Conservation (phyloP, 2,113 vertebrate genomes). For the Podarcis cretensis region DNA sequence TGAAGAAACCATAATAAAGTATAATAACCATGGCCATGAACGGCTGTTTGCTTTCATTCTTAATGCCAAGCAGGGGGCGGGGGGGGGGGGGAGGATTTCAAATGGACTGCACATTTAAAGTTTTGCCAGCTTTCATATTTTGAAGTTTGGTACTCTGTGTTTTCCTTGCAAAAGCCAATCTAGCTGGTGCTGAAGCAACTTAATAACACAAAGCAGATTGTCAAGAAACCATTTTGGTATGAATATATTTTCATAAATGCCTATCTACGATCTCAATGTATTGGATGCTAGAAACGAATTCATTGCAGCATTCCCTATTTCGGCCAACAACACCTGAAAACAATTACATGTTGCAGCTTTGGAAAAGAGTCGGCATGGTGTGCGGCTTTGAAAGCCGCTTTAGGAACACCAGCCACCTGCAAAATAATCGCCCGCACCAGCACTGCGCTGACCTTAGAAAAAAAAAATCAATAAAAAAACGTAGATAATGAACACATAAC, state of each 20-base stretch:
- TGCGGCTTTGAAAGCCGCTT: background rate
- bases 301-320: background rate
- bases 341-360: background rate
- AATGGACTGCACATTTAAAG: background rate
- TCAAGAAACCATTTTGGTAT: background rate
- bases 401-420: background rate
- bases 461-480: background rate
- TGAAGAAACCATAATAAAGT: background rate
- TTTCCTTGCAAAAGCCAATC: background rate
- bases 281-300: background rate
- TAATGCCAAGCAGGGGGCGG: background rate
- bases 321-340: background rate
- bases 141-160: background rate
- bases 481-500: background rate
- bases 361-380: background rate
- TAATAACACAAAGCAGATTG: background rate
- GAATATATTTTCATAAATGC: no score
- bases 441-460: no score
- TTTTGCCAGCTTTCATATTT: background rate
- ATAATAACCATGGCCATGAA: conserved; percentile 2
- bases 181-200: background rate
- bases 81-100: background rate
- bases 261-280: background rate
- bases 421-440: background rate
- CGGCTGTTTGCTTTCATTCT: background rate